Base-by-base conservation (phyloP, 2,113 vertebrate species). In the Nothobranchius kuhntae region DNA sequence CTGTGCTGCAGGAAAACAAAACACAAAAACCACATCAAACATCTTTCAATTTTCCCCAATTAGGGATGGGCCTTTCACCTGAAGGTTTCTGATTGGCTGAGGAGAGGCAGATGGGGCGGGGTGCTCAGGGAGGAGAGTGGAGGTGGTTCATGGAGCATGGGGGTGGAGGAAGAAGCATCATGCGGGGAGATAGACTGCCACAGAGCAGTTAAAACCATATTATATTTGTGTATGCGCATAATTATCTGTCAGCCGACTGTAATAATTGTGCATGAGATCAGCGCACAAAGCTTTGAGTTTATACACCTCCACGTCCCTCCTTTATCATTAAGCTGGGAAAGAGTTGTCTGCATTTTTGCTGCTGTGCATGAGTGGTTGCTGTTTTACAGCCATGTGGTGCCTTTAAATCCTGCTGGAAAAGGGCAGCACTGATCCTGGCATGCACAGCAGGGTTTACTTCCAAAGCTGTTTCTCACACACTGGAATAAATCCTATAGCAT, bases 61-160 rank as follows among this genome's bases (percentile, higher is more conserved):
- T 95, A 95, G 90, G 94, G 89, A 87, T 78, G 84, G 91, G 91
- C 94, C 93, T 92, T 93, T 94, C 93, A 94, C 90, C 68, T 77
- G 57, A 70, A 90, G 82, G 75, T 85, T 87, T 93, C 92, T 86
- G 86, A 98, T 98, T 96, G 96, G 96, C 92, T 94, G 86, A 51
- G 68, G 65, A 53, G 69, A 65, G 17, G 76, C 42, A 62, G 78
- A 69, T 56, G 73, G 86, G 87, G 85, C 75, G 91, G 88, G 48
- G 82, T 82, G 73, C 75, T 54, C 30, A 45, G 6, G 84, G 87
- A 86, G 80, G 87, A 40, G 72, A 74, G 78, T 30, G 77, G 64
- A 66, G 72, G 9, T 9, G 54, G 68, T 15, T 70, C 77, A 78
- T 47, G 67, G 38, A 36, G 45, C 30, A 14, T 24, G 14, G 50